A percentile compares a stretch with the other conserved stretches of the same genome.
These are phyloP conservation scores for Prolemur simus DNA, from an alignment of 2,113 vertebrate species.

Conservation along the genomic window DNA sequence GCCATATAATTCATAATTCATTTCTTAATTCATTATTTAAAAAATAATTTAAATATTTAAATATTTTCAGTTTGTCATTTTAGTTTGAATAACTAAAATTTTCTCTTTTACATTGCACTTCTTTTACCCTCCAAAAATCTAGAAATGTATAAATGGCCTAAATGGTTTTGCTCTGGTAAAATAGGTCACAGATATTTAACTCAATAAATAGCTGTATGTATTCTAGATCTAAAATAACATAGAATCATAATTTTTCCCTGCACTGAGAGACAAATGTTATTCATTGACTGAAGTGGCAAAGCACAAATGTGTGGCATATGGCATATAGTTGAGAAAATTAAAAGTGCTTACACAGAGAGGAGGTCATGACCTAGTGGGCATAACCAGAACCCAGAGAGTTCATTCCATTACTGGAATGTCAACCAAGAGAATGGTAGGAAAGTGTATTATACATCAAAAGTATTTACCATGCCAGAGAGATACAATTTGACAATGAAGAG, in stretches of 20 bases:
- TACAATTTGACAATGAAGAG: conserved; percentile 19
- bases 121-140: neutral
- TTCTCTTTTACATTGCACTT: neutral
- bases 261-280: conserved; percentile 4
- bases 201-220: neutral
- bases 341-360: neutral
- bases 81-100: conserved; percentile 22
- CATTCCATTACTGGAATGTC: conserved; percentile 38
- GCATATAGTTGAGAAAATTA: conserved; percentile 1
- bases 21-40: neutral
- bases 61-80: neutral
- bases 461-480: conserved; percentile 26
- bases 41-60: conserved; percentile 13
- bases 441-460: neutral
- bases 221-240: neutral
- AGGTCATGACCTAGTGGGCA: conserved; percentile 22
- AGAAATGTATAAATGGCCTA: neutral
- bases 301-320: neutral
- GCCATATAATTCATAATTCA: neutral
- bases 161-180: neutral
- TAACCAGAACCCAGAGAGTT: neutral
- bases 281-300: neutral
- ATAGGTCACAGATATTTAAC: neutral
- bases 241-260: neutral
- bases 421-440: conserved; percentile 5